These are phyloP conservation scores for Tetragonula carbonaria DNA, from an alignment of 2,888 invertebrate species.

Conservation along the genomic window DNA sequence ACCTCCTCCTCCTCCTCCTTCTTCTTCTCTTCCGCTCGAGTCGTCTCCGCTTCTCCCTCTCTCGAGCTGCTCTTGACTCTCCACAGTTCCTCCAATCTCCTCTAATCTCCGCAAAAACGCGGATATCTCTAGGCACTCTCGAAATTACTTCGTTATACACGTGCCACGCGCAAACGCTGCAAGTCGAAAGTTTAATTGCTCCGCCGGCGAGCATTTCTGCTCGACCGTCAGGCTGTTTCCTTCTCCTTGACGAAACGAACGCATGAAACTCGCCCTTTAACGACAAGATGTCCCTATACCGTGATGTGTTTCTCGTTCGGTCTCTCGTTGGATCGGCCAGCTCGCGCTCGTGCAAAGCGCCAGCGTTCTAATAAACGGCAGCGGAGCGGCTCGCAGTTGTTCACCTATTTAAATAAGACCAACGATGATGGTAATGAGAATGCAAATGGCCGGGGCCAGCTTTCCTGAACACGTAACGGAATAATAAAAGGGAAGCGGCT, in stretches of 20 bases:
- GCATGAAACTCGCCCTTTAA: conserved; percentile 23
- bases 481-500: conserved; percentile 59
- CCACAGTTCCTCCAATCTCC: conserved; percentile 9
- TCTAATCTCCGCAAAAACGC: conserved; percentile 4
- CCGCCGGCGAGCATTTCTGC: conserved; percentile 8
- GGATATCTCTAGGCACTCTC: background rate
- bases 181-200: conserved; percentile 27
- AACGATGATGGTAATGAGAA: conserved; percentile 81
- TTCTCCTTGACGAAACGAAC: conserved; percentile 12
- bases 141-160: conserved; percentile 1
- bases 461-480: conserved; percentile 61
- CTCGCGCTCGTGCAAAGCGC: background rate
- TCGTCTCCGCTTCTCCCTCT: too few relatives aligned
- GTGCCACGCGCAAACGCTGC: background rate
- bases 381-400: conserved; percentile 71
- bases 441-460: conserved; percentile 76
- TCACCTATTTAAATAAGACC: conserved; percentile 80
- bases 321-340: background rate
- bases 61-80: background rate
- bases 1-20: too few relatives aligned
- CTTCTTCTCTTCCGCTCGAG: too few relatives aligned
- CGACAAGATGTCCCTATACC: background rate
- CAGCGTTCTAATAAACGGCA: conserved; percentile 63
- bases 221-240: background rate
- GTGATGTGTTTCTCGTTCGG: background rate